These are phyloP conservation scores for Thereuonema tuberculata DNA, from an alignment of 1,140 invertebrate genomes.

Conservation along the genomic window DNA sequence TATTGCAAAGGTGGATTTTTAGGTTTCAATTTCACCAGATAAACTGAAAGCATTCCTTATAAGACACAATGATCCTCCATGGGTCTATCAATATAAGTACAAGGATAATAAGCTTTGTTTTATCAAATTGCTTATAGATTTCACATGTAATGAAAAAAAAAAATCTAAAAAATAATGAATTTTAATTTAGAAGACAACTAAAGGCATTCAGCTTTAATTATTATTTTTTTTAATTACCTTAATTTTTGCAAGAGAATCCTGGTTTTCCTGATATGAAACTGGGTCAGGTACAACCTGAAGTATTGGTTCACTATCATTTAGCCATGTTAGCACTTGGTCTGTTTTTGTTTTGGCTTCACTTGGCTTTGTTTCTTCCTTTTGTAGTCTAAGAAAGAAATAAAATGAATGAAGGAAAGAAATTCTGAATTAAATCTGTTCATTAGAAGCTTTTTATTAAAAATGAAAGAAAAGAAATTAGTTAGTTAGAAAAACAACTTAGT, in stretches of 20 bases:
- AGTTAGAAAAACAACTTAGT: no score
- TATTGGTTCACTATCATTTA: not conserved
- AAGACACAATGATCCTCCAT: no score
- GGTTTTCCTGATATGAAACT: not conserved
- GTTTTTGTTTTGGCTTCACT: not conserved
- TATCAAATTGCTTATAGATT: no score
- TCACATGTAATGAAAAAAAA: no score
- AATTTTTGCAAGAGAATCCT: not conserved
- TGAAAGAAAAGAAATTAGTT: constrained; percentile 9
- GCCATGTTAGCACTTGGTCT: not conserved
- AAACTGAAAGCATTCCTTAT: no score
- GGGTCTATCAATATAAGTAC: no score
- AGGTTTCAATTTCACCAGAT: no score
- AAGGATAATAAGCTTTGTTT: no score
- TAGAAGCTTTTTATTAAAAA: constrained; percentile 15
- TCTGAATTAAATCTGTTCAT: no score
- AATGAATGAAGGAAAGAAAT: no score
- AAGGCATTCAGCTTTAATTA: constrained; percentile 18
- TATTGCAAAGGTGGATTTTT: no score
- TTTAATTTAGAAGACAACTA: not conserved
- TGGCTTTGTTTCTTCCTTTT: not conserved
- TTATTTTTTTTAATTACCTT: constrained; percentile 21
- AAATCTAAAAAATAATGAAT: not conserved
- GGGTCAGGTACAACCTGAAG: not conserved
- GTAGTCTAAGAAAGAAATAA: no score